Evolutionary conservation across 2,888 invertebrate genomes (phyloP).

Genomic region (Apamea crenata): DNA sequence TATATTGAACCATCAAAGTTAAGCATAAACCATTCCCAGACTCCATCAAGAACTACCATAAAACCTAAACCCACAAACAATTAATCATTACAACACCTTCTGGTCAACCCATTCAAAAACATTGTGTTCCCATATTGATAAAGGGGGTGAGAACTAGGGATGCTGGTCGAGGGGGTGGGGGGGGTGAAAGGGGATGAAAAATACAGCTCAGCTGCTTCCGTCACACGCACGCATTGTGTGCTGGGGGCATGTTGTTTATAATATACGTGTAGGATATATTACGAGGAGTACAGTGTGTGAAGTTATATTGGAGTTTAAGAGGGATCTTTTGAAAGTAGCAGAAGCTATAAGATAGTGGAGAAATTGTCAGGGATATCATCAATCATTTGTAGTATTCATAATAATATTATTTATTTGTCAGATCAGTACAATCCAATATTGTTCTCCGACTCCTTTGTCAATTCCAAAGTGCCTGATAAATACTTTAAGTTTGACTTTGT

Average conservation of each 20-base stretch:
- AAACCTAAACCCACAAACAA: not conserved
- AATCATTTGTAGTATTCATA: not conserved
- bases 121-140: constrained; percentile 40
- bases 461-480: not conserved
- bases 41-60: not conserved
- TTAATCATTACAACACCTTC: not conserved
- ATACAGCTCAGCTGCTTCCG: constrained; percentile 61
- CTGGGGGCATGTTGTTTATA: constrained; percentile 24
- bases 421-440: too few relatives aligned
- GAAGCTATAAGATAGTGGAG: too few relatives aligned
- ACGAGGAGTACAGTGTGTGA: not conserved
- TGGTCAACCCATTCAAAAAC: constrained; percentile 47
- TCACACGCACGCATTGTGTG: constrained; percentile 59
- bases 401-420: not conserved
- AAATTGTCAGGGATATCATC: not conserved
- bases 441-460: not conserved
- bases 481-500: not conserved
- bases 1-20: not conserved
- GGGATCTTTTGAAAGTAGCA: not conserved
- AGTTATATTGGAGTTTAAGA: not conserved
- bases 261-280: constrained; percentile 6
- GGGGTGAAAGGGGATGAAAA: constrained; percentile 57
- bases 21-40: not conserved
- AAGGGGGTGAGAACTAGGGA: constrained; percentile 19
- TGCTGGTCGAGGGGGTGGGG: constrained; percentile 12